Base-by-base conservation (phyloP, 2,113 vertebrate genomes). In the Oenanthe melanoleuca region DNA sequence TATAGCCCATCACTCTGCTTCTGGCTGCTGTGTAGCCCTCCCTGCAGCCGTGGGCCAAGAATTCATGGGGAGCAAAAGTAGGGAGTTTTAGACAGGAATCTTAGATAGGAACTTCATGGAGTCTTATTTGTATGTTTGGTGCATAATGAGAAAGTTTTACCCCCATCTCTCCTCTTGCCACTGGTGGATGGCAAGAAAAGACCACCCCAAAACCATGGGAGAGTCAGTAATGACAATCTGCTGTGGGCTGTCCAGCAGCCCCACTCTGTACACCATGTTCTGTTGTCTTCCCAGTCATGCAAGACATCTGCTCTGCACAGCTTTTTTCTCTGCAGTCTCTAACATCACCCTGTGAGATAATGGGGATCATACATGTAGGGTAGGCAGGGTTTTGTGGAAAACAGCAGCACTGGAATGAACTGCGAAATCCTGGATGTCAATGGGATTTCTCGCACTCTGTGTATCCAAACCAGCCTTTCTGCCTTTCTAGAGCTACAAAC, bases 311-410 rank as follows among this genome's bases (percentile, higher is more conserved):
- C 33, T 72, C 19, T 60, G 40, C 0, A 0, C 18, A 20, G 2
- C 2, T 1, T 70, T 83, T 70, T 29, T 59, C 53, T 38, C 33
- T 78, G 22, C 55, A 25, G 49, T 38, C n/a, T 44, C 8, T 42
- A 49, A 28, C 0, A 5, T 21, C 1, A 5, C 14, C 8, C 5
- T 47, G 2, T 9, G 55, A 53, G 17, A 38, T 56, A 67, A 52
- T 17, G 16, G 21, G 14, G 15, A 37, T 69, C 63, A 28, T 31
- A 0, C 40, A 18, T 3, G 17, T 65, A 65, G 67, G 31, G 55
- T 14, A 69, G 50, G 17, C 5, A 60, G 19, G 20, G 7, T 3
- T 56, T 67, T 71, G 50, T 72, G 49, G 55, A 69, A 77, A 86
- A 73, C 5, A 67, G 29, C 25, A 42, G 10, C 16, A 50, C 37